These are phyloP conservation scores for Notiomystis cincta DNA, from an alignment of 2,113 vertebrate species.

Conservation along the genomic window DNA sequence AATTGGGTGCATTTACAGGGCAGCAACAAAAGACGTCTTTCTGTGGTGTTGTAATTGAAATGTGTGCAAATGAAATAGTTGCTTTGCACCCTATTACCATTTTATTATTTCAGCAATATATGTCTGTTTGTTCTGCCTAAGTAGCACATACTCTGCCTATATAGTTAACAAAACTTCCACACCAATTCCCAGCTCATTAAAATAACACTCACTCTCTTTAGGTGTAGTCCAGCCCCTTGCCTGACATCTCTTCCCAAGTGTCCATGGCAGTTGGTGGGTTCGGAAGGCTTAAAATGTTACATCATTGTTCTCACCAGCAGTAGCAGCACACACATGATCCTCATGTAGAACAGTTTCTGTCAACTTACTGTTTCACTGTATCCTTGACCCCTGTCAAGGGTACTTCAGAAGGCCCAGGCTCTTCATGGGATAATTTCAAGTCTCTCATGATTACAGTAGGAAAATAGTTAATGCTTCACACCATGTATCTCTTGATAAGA, in stretches of 20 bases:
- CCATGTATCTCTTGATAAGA: background rate
- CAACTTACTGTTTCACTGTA: background rate
- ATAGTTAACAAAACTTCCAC: background rate
- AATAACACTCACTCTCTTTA: background rate
- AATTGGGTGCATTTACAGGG: background rate
- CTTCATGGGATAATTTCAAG: background rate
- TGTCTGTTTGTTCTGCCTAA: background rate
- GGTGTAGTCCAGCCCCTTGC: background rate
- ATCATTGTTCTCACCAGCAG: background rate
- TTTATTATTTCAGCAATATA: background rate
- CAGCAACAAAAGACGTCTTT: background rate
- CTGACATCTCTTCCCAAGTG: background rate
- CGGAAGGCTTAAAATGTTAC: background rate
- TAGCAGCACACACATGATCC: background rate
- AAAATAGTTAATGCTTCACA: background rate
- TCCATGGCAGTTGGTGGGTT: background rate
- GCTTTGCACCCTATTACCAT: background rate
- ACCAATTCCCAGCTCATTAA: background rate
- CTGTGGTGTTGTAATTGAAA: background rate
- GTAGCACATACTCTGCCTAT: rapidly evolving
- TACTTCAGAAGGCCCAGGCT: background rate
- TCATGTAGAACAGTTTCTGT: background rate
- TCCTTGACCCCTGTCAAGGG: background rate
- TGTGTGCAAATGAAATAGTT: background rate
- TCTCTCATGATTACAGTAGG: background rate